Base-by-base conservation (phyloP, 2,797 vertebrate species). In the Lindbergichthys nudifrons region DNA sequence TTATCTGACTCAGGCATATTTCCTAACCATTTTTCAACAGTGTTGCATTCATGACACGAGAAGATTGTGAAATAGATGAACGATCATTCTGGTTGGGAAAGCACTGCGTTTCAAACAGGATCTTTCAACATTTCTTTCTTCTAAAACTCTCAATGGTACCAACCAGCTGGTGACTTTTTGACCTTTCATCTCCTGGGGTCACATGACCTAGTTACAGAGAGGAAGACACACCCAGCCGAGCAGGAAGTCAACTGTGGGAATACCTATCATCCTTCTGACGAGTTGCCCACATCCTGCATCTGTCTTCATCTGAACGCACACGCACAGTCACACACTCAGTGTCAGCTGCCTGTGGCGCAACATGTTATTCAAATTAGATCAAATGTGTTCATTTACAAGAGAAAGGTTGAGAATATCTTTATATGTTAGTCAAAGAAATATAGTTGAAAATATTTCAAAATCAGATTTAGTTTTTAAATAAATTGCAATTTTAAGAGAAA, bases 201-300 rank as follows among this genome's bases (percentile, higher is more conserved):
- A 80, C 64, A 71, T 71, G 77, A 73, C 71, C 71, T 48, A 58
- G 65, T 47, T 58, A 67, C 71, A 62, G 66, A 85, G 70, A 93
- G 90, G 90, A 92, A 92, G 88, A 79, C 89, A 90, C 84, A 76
- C 87, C 90, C 86, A 67, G 70, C 23, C 56, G 52, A 71, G 80
- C 77, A 86, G 90, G 89, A 93, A 92, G 75, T 59, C 53, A 83
- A 74, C 80, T 64, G 53, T 79, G 79, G 67, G 76, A 89, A 82
- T 79, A 88, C 65, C 81, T 18, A 76, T 82, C 86, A 81, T 63
- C 60, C 6, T 36, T 53, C 59, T 82, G 76, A 79, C 76, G 60
- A 76, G 70, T 51, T 87, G 70, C 75, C 82, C 72, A 76, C 78
- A 79, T 87, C 80, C 81, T 76, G 65, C 56, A 73, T 76, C 62